These are phyloP conservation scores for Rhyacophila evoluta DNA, from an alignment of 2,888 invertebrate genomes.

Conservation along the genomic window DNA sequence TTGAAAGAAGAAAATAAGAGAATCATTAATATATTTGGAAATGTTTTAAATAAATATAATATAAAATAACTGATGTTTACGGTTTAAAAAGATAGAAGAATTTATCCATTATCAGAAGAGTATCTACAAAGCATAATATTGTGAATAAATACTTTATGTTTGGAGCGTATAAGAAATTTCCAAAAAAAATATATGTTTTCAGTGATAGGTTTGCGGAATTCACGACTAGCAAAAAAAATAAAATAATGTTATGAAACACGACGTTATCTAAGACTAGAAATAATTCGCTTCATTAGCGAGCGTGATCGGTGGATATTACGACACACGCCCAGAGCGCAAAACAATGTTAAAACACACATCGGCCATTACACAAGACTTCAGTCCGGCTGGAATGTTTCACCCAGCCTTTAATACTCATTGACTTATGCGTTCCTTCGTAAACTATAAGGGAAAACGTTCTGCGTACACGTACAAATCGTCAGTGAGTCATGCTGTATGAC, in stretches of 20 bases:
- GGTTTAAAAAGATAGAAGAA: no score
- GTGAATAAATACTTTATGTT: no score
- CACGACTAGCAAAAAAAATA: not conserved
- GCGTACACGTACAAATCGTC: no score
- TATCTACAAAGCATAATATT: no score
- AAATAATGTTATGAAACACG: not conserved
- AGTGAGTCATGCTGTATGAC: no score
- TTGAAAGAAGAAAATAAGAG: no score
- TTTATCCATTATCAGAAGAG: no score
- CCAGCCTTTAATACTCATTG: not conserved
- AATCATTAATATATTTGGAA: no score
- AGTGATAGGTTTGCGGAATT: not conserved
- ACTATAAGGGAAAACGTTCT: not conserved
- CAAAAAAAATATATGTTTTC: not conserved
- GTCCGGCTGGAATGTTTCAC: not conserved
- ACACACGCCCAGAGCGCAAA: slow-evolving; percentile 12
- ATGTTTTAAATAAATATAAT: no score
- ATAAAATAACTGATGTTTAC: no score
- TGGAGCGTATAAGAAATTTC: no score
- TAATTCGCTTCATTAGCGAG: slow-evolving; percentile 28
- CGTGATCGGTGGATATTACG: slow-evolving; percentile 3
- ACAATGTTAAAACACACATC: slow-evolving; percentile 10
- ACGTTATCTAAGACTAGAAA: slow-evolving; percentile 32
- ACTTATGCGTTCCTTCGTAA: not conserved
- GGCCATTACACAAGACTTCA: not conserved